phyloP scores from a whole-genome alignment of 1,140 invertebrate genomes.

The Dinothrombium tinctorium region DNA sequence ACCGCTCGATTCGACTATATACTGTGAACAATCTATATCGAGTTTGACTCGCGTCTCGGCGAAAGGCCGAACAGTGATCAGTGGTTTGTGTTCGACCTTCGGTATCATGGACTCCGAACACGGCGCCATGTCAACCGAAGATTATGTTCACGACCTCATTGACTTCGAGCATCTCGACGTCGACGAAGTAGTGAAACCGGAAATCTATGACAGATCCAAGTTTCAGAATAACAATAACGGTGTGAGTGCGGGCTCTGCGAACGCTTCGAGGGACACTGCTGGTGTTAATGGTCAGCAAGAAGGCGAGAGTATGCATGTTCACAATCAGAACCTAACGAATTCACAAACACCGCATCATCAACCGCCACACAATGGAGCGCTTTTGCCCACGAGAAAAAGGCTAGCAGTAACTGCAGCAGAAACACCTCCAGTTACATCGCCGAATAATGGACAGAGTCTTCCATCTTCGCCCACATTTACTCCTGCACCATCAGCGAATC shows the following conservation, averaged over 20 bases:
- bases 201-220: neutral
- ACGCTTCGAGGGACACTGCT: neutral
- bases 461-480: conserved; percentile 7
- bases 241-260: neutral
- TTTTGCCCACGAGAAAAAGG: neutral
- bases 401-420: neutral
- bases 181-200: neutral
- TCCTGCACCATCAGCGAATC: conserved; percentile 19
- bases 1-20: no score
- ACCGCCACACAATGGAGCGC: neutral
- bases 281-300: neutral
- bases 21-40: no score
- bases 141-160: conserved; percentile 7
- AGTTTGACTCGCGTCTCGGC: no score
- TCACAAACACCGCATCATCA: no score
- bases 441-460: conserved; percentile 2
- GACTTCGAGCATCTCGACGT: conserved; percentile 5
- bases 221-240: neutral
- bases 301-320: neutral
- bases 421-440: neutral
- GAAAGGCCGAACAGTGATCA: no score
- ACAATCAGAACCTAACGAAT: neutral
- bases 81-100: neutral
- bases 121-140: conserved; percentile 9
- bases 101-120: conserved; percentile 4